Evolutionary conservation across 30 jellyfish, hydroid and myxozoan genomes (phyloP).

Genomic region (Aurelia sp.): DNA sequence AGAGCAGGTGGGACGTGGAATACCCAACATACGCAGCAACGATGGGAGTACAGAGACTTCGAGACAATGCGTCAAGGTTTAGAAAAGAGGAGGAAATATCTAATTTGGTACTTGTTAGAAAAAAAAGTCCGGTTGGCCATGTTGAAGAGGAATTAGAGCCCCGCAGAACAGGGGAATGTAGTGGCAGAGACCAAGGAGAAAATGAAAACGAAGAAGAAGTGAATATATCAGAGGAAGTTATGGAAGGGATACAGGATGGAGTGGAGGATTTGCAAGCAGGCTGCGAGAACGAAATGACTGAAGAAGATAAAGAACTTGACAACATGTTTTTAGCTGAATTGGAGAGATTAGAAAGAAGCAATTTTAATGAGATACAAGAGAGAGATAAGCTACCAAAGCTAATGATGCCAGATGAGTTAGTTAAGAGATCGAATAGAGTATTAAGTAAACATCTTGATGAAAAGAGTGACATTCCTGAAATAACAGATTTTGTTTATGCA

Average conservation of each 20-base stretch:
- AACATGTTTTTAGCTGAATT: conserved; percentile 12
- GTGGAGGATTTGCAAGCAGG: conserved; percentile 7
- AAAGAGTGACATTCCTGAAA: conserved; percentile 10
- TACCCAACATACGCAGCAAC: conserved; percentile 17
- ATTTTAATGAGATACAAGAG: conserved; percentile 8
- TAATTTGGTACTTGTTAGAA: conserved; percentile 4
- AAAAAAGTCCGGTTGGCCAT: not conserved
- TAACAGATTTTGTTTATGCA: conserved; percentile 5
- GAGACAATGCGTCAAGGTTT: conserved; percentile 22
- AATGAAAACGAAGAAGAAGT: conserved; percentile 8
- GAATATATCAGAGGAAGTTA: conserved; percentile 3
- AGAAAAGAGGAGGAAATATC: conserved; percentile 2
- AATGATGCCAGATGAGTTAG: conserved; percentile 7
- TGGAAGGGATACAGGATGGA: not conserved
- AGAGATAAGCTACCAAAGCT: conserved; percentile 16
- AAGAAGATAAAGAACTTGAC: conserved; percentile 6
- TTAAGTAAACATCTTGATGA: not conserved
- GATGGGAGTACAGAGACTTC: conserved; percentile 10
- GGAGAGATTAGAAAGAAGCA: conserved; percentile 11
- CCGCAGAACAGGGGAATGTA: not conserved
- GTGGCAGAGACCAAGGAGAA: conserved; percentile 11
- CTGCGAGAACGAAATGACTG: conserved; percentile 3
- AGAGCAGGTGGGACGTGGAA: conserved; percentile 12
- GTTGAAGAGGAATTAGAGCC: conserved; percentile 12
- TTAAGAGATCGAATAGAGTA: conserved; percentile 10